Evolutionary conservation across 2,797 vertebrate genomes (phyloP).

Genomic region (Hydrocynus forskahlii): DNA sequence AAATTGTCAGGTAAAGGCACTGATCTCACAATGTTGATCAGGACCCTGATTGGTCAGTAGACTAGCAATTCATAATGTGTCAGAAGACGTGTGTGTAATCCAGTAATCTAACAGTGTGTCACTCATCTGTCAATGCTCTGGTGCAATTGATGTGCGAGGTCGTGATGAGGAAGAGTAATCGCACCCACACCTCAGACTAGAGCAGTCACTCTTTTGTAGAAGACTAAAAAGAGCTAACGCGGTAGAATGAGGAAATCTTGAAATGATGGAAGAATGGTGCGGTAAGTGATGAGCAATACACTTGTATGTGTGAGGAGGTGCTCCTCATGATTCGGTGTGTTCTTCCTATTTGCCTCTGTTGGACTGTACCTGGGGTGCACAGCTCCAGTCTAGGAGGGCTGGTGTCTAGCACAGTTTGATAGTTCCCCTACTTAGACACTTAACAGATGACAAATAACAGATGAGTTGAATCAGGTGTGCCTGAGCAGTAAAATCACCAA

Average conservation of each 20-base stretch:
- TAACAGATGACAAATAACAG: no score
- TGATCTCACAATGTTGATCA: background rate
- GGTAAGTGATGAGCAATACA: background rate
- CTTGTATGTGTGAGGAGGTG: no score
- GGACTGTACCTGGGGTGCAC: background rate
- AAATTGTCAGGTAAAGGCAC: background rate
- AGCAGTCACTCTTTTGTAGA: slow-evolving; percentile 9
- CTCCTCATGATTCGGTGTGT: background rate
- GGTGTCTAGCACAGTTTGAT: no score
- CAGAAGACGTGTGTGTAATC: slow-evolving; percentile 3
- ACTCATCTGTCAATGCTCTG: background rate
- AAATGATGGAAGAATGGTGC: background rate
- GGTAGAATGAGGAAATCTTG: background rate
- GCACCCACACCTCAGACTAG: slow-evolving; percentile 11
- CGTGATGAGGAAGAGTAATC: slow-evolving; percentile 11
- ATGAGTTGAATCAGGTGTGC: no score
- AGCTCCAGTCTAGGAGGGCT: no score
- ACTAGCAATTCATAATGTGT: background rate
- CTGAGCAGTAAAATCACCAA: no score
- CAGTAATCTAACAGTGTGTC: background rate
- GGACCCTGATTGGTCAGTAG: background rate
- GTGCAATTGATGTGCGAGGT: slow-evolving; percentile 9
- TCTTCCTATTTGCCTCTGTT: background rate
- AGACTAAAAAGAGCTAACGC: background rate
- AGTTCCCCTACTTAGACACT: no score